Evolutionary conservation across 2,888 invertebrate species (phyloP).

Genomic region (Oegoconia quadripuncta): DNA sequence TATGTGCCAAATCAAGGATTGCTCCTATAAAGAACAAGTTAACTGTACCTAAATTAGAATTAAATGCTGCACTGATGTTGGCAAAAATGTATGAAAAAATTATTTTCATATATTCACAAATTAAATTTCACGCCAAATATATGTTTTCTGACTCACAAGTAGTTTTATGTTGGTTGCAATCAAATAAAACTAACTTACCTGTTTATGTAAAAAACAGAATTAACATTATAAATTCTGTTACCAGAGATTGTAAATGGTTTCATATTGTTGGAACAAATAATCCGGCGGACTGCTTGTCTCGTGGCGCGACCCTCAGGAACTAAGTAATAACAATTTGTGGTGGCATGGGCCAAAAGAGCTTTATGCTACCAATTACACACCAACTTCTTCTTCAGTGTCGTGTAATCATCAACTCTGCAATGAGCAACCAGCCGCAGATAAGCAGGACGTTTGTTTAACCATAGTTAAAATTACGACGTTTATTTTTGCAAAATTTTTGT

Average conservation of each 20-base stretch:
- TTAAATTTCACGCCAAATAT: no score
- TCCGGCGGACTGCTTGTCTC: slow-evolving; percentile 1
- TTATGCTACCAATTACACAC: background rate
- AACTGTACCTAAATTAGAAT: background rate
- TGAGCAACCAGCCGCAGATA: no score
- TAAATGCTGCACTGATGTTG: background rate
- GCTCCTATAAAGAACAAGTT: background rate
- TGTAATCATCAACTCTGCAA: background rate
- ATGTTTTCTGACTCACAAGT: no score
- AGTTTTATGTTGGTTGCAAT: background rate
- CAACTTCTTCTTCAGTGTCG: background rate
- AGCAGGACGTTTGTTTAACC: no score
- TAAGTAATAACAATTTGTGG: background rate
- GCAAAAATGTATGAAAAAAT: background rate
- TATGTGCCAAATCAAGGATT: background rate
- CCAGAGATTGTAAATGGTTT: background rate
- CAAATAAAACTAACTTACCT: background rate
- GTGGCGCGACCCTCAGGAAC: background rate
- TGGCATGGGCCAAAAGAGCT: slow-evolving; percentile 2
- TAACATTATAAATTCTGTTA: background rate
- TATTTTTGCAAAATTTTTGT: no score
- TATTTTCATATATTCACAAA: background rate
- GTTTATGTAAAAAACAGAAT: background rate
- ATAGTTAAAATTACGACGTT: no score
- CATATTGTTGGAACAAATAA: background rate